A percentile compares a stretch with the other conserved stretches of the same genome.
Evolutionary conservation across 2,888 invertebrate genomes (phyloP).

Genomic region (Apodemia mormo): DNA sequence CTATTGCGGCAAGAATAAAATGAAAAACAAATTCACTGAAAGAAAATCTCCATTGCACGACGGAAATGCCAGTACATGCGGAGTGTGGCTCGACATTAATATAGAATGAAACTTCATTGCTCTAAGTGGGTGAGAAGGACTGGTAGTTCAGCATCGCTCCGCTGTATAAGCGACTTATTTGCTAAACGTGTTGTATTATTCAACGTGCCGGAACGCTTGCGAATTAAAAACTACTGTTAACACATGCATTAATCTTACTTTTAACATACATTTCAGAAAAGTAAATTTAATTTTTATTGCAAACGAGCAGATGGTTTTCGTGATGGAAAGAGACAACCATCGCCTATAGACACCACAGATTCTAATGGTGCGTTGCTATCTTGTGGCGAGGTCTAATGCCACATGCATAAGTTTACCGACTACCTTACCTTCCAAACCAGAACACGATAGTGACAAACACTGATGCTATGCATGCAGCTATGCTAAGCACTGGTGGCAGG

Average conservation of each 20-base stretch:
- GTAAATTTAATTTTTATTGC: not conserved
- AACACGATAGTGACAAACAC: too few species aligned
- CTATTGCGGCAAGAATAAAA: too few species aligned
- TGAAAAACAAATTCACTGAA: not conserved
- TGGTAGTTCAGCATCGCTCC: slow-evolving; percentile 28
- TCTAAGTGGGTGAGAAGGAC: slow-evolving; percentile 40
- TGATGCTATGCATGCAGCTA: too few species aligned
- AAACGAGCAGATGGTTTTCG: too few species aligned
- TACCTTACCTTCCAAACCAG: too few species aligned
- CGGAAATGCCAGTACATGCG: not conserved
- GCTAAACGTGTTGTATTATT: slow-evolving; percentile 23
- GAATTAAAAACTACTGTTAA: slow-evolving; percentile 27
- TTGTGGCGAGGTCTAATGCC: too few species aligned
- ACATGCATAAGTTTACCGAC: too few species aligned
- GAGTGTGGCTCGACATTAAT: slow-evolving; percentile 23
- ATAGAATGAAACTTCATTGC: slow-evolving; percentile 40
- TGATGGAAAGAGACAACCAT: too few species aligned
- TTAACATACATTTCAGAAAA: not conserved
- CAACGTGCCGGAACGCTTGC: slow-evolving; percentile 33
- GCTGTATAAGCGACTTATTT: slow-evolving; percentile 44
- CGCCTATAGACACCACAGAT: too few species aligned
- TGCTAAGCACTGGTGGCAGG: too few species aligned
- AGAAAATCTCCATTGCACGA: not conserved
- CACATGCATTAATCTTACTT: slow-evolving; percentile 5
- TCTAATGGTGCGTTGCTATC: too few species aligned